Base-by-base conservation (phyloP, 2,888 invertebrate species). In the Synanthedon formicaeformis region DNA sequence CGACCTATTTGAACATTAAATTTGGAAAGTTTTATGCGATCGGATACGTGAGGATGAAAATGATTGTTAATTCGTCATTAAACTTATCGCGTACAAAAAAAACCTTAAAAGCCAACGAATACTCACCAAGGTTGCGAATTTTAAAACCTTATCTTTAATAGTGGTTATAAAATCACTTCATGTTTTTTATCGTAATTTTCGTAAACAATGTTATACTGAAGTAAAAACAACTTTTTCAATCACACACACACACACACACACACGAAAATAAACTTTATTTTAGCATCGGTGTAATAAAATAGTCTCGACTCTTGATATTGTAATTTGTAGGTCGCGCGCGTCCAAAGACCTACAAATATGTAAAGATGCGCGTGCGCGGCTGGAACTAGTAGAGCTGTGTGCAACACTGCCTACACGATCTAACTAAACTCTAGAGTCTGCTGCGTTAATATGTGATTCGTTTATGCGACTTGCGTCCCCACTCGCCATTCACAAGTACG, bases 121-220 rank as follows among this genome's bases (percentile, higher is more conserved):
- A 76, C 80, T 79, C 66, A 82, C 84, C 78, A 65, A 62, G 69
- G 60, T 71, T 63, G 66, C 64, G 72, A 81, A 80, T 72, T 71
- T 67, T 68, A 74, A 74, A 70, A 70, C 60, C 67, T 72, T 69
- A 69, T 70, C 69, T 60, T 58, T 59, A 59, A 61, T 10, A 10
- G 45, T 14, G 14, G 3, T 13, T 14, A 14, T 45, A 45, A 34
- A 45, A 45, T 45, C 45, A 45, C 45, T 13, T 13, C 41, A 41
- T 41, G 1, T n/a, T 41, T 41, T 13, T 41, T 41, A 8, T 8
- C 41, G 27, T 27, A 41, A 41, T 41, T 41, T 41, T 41, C 41
- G 4, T 41, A 12, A 5, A 41, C 27, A 41, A 41, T 41, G 4
- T 41, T 41, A n/a, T n/a, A 13, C 41, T 41, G 12, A 13, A 6